Evolutionary conservation across 1,140 invertebrate genomes (phyloP).

Genomic region (Drosophila ohnishii): DNA sequence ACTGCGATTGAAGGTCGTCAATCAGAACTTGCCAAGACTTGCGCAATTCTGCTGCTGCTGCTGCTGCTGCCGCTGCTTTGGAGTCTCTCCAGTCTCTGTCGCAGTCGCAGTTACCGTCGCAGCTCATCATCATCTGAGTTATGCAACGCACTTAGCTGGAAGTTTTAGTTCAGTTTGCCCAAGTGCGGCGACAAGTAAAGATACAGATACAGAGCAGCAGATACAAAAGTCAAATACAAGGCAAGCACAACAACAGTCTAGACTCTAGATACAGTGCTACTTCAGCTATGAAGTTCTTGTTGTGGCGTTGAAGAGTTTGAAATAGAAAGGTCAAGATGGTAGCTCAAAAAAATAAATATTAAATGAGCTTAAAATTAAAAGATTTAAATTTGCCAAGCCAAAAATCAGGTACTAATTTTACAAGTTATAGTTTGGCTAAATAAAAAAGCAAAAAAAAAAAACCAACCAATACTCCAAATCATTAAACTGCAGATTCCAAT

Average conservation of each 20-base stretch:
- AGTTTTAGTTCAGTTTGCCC: conserved; percentile 70
- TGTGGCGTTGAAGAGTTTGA: not conserved
- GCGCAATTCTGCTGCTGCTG: conserved; percentile 51
- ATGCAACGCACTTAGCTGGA: conserved; percentile 72
- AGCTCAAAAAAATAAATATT: not conserved
- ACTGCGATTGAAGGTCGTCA: conserved; percentile 53
- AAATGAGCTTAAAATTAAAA: too few species aligned
- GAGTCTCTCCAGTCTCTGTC: conserved; percentile 13
- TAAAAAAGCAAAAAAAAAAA: not conserved
- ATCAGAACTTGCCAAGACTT: conserved; percentile 55
- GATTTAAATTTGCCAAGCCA: too few species aligned
- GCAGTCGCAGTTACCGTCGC: conserved; percentile 12
- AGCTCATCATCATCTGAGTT: conserved; percentile 53
- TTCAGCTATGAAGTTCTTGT: not conserved
- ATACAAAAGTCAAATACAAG: conserved; percentile 33
- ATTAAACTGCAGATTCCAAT: not conserved
- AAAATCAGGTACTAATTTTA: not conserved
- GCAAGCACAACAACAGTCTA: not conserved
- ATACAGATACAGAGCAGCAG: conserved; percentile 53
- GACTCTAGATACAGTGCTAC: conserved; percentile 2
- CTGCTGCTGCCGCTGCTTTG: not conserved
- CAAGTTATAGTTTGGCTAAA: not conserved
- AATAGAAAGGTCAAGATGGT: not conserved
- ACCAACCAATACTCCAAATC: not conserved
- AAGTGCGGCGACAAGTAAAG: conserved; percentile 75